Base-by-base conservation (phyloP, 2,113 vertebrate genomes). In the Probosciger aterrimus region DNA sequence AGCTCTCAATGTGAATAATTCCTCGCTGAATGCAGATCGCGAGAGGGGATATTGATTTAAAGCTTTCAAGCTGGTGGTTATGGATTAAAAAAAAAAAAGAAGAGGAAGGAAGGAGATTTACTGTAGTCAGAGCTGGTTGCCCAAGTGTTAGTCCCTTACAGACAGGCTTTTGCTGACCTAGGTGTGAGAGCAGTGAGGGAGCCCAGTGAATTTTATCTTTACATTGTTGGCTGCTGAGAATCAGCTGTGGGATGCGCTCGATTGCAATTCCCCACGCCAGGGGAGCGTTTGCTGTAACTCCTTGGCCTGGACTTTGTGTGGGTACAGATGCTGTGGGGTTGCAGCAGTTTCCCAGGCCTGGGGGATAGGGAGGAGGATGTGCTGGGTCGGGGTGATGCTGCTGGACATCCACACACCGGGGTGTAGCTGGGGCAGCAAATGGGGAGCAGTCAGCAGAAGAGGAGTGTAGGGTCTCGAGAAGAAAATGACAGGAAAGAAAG, bases 41-140 rank as follows among this genome's bases (percentile, higher is more conserved):
- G 83, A 97, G 93, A 96, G 91, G 96, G 92, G 93, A 96, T 97
- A 96, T 96, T 96, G 96, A 97, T 97, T 97, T 97, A 97, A 96
- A 96, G 94, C 94, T 95, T 97, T 97, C 96, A 96, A 97, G 95
- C 95, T 94, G 89, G 85, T 95, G 91, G 95, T 96, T 97, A 92
- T 85, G 96, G 96, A 97, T 96, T 97, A 18, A 86, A 84, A 92
- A 67, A 83, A 85, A 92, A 97, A 63, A 65, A 76, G n/a, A 76
- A 64, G 4, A 44, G 60, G 77, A 75, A 89, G 68, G 78, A 67
- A 85, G 79, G 89, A 95, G 88, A 96, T 97, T 96, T 97, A 93
- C 91, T 95, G 79, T 82, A 93, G 85, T 93, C 88, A 90, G 94
- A 90, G 81, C 86, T 79, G 77, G 86, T 88, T 92, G 93, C 74